phyloP scores from a whole-genome alignment of 2,888 invertebrate species.

The Malacosoma neustria region DNA sequence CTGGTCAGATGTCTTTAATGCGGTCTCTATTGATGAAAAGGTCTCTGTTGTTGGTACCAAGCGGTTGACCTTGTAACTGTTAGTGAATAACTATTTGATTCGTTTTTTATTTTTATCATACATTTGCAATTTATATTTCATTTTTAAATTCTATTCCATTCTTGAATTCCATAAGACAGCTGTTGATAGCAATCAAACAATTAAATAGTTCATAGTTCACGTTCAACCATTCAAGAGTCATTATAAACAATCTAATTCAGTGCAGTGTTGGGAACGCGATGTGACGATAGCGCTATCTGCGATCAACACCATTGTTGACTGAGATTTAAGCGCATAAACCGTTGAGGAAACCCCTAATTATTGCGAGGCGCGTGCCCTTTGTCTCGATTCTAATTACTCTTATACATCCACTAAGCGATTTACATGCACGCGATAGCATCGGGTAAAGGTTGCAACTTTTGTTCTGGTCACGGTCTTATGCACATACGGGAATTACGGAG shows the following conservation, averaged over 20 bases:
- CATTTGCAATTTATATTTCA: too few species aligned
- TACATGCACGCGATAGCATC: constrained; percentile 41
- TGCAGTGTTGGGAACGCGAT: constrained; percentile 42
- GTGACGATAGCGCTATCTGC: constrained; percentile 43
- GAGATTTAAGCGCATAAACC: constrained; percentile 19
- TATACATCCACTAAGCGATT: constrained; percentile 54
- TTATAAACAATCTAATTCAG: constrained; percentile 47
- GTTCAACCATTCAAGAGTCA: neutral
- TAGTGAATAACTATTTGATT: too few species aligned
- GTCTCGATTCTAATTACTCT: constrained; percentile 52
- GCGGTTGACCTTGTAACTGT: too few species aligned
- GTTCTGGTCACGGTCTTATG: constrained; percentile 35
- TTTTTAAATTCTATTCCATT: too few species aligned
- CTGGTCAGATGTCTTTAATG: too few species aligned
- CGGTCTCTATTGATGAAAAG: too few species aligned
- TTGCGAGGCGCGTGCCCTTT: constrained; percentile 37
- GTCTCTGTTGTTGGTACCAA: too few species aligned
- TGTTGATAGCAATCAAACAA: neutral
- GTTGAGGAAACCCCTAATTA: constrained; percentile 7
- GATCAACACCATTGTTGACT: constrained; percentile 53
- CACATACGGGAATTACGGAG: neutral
- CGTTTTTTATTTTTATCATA: too few species aligned
- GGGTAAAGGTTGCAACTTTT: constrained; percentile 45
- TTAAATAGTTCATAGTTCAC: neutral
- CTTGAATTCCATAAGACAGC: too few species aligned